Evolutionary conservation across 2,797 vertebrate genomes (phyloP).

Genomic region (Chaenodraco wilsoni): DNA sequence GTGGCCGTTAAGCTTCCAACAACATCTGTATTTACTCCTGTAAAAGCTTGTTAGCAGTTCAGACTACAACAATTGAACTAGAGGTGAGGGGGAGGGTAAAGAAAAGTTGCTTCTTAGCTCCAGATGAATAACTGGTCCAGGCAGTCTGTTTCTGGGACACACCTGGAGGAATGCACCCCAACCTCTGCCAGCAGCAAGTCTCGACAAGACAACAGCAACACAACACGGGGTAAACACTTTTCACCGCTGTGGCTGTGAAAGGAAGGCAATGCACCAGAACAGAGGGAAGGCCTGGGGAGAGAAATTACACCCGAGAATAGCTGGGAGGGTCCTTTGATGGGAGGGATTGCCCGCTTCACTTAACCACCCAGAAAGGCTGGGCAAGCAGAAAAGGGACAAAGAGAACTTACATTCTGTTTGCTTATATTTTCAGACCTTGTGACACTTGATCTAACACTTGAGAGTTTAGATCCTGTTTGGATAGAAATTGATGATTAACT

Average conservation of each 20-base stretch:
- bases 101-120: conserved; percentile 4
- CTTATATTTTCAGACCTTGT: background rate
- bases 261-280: conserved; percentile 33
- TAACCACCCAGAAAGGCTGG: conserved; percentile 9
- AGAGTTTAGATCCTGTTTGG: conserved; percentile 1
- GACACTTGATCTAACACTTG: background rate
- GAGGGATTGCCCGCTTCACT: conserved; percentile 11
- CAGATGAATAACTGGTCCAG: conserved; percentile 61
- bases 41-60: background rate
- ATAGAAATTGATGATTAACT: background rate
- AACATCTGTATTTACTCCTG: conserved; percentile 6
- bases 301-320: conserved; percentile 4
- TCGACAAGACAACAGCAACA: conserved; percentile 18
- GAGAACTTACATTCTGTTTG: background rate
- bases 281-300: conserved; percentile 9
- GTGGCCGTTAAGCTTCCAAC: background rate
- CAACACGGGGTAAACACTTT: conserved; percentile 44
- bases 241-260: conserved; percentile 6
- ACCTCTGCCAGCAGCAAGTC: conserved; percentile 37
- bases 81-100: background rate
- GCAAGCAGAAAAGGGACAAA: background rate
- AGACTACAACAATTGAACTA: background rate
- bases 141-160: conserved; percentile 48
- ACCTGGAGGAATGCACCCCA: conserved; percentile 61
- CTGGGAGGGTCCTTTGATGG: conserved; percentile 17